Evolutionary conservation across 1,140 invertebrate species (phyloP).

Genomic region (Temnothorax curvispinosus): DNA sequence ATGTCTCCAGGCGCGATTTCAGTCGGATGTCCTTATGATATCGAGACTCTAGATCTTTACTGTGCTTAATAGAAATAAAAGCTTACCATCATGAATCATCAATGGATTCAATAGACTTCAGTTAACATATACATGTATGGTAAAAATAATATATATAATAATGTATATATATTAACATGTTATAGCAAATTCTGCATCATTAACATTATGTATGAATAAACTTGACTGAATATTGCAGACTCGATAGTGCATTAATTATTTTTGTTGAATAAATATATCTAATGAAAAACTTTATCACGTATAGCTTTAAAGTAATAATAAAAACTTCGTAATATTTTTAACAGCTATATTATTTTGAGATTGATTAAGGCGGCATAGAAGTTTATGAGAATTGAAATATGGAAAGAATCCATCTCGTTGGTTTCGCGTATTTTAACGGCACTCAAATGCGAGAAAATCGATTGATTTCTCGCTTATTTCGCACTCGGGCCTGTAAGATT

Average conservation of each 20-base stretch:
- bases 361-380: background rate
- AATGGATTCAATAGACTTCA: background rate
- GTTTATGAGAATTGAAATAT: background rate
- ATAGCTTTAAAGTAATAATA: background rate
- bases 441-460: background rate
- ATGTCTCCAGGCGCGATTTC: background rate
- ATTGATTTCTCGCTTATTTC: constrained; percentile 30
- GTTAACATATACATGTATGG: background rate
- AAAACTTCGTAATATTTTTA: constrained; percentile 11
- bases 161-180: background rate
- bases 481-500: background rate
- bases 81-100: background rate
- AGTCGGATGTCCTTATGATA: background rate
- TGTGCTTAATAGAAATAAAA: background rate
- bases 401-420: constrained; percentile 9
- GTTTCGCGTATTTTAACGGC: background rate
- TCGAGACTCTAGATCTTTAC: background rate
- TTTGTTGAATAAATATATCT: background rate
- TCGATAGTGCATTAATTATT: background rate
- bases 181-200: background rate
- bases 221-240: background rate
- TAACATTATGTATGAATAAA: background rate
- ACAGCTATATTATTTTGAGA: background rate
- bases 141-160: background rate
- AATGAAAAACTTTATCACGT: background rate